phyloP scores from a whole-genome alignment of 1,140 invertebrate species.

The Aphidius ervi region DNA sequence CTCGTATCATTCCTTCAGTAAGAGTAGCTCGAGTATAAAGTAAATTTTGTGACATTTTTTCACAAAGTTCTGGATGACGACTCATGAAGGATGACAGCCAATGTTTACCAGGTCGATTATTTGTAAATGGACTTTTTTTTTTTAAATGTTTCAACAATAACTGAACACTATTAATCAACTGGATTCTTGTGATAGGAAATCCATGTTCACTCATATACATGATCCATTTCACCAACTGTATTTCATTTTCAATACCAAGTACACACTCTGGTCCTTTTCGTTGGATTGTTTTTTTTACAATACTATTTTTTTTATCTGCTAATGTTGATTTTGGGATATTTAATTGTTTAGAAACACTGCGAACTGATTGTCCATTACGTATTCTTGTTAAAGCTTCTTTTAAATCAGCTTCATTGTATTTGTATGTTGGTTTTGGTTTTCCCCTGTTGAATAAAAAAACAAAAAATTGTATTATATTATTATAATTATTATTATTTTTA shows the following conservation, averaged over 20 bases:
- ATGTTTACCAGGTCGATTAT: slow-evolving; percentile 11
- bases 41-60: slow-evolving; percentile 12
- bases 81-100: slow-evolving; percentile 4
- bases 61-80: slow-evolving; percentile 9
- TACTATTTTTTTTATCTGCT: neutral
- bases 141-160: neutral
- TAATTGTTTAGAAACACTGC: slow-evolving; percentile 2
- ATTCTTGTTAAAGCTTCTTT: no score
- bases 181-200: slow-evolving; percentile 26
- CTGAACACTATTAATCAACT: slow-evolving; percentile 21
- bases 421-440: no score
- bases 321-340: slow-evolving; percentile 7
- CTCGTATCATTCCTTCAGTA: slow-evolving; percentile 5
- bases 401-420: no score
- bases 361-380: no score
- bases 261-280: slow-evolving; percentile 4
- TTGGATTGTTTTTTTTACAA: neutral
- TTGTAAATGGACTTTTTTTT: neutral
- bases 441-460: no score
- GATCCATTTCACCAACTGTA: slow-evolving; percentile 16
- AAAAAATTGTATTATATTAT: no score
- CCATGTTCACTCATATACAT: slow-evolving; percentile 14
- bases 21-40: neutral
- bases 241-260: slow-evolving; percentile 12
- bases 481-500: no score